Base-by-base conservation (phyloP, 2,888 invertebrate genomes). In the Nomada ferruginata region DNA sequence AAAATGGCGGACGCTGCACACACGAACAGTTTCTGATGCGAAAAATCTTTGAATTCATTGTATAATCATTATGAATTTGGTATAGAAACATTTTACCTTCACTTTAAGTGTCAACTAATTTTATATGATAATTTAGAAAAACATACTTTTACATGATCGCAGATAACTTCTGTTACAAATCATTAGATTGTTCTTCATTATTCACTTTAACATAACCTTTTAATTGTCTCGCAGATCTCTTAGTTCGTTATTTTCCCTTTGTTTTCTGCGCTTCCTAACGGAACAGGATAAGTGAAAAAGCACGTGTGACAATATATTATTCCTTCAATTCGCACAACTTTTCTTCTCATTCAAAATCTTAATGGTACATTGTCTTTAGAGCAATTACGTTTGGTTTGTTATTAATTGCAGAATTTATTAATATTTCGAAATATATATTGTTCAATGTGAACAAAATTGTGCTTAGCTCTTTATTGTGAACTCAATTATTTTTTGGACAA, bases 1-100 rank as follows among this genome's bases (percentile, higher is more conserved):
- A 92, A 92, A 91, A 92, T 92, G 92, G 92, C 92, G 90, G 88
- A 85, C 84, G 72, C 71, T 83, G 85, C 83, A 87, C 88, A 85
- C 87, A 87, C 87, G 87, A 79, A 88, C 84, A 86, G 85, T 83
- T 75, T 82, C 64, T 75, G 76, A 80, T 84, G 77, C 77, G 87
- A 89, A 87, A 89, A 86, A 85, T 89, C 85, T 84, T 82, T 83
- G 83, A 88, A 84, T 87, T 82, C 83, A 84, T 75, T 75, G 81
- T 75, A 70, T 83, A 79, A 83, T 85, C 75, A 81, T 82, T 50
- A 44, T 59, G 79, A 76, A 86, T 83, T 60, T 76, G 70, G 61
- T 66, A 65, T 66, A 72, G 42, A 52, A 79, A 79, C 79, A 80
- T 83, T 82, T 77, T 68, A 29, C 59, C 55, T 71, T 59, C 53